Conservation (phyloP, 2,888 invertebrate species). For the Thumatha senex region DNA sequence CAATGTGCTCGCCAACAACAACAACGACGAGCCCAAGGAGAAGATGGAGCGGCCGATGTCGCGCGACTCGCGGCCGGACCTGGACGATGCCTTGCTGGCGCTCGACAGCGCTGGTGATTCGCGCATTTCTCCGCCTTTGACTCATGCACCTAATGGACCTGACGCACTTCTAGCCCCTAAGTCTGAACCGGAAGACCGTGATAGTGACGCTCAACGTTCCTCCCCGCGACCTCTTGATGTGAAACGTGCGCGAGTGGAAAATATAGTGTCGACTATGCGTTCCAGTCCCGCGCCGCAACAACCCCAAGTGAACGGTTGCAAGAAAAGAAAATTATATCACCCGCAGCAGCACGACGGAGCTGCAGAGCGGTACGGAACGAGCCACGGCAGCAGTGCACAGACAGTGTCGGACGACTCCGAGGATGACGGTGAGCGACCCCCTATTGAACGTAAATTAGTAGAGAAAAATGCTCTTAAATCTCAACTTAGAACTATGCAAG, state of each 20-base stretch:
- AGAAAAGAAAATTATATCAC: slow-evolving; percentile 97
- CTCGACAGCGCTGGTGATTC: slow-evolving; percentile 82
- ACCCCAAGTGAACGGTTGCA: slow-evolving; percentile 94
- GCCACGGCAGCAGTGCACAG: slow-evolving; percentile 75
- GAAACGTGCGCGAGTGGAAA: slow-evolving; percentile 97
- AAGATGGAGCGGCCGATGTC: slow-evolving; percentile 85
- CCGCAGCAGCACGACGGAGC: slow-evolving; percentile 95
- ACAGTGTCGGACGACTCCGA: slow-evolving; percentile 87
- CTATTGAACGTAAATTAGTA: slow-evolving; percentile 92
- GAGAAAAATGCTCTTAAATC: slow-evolving; percentile 94
- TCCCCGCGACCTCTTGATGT: slow-evolving; percentile 88
- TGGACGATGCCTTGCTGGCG: slow-evolving; percentile 85
- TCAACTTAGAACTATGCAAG: slow-evolving; percentile 93
- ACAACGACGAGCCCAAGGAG: slow-evolving; percentile 82
- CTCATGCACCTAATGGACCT: slow-evolving; percentile 69
- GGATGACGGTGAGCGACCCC: slow-evolving; percentile 89
- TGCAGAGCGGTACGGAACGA: slow-evolving; percentile 82
- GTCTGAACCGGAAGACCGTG: slow-evolving; percentile 86
- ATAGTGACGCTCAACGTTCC: slow-evolving; percentile 83
- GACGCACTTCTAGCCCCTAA: slow-evolving; percentile 85
- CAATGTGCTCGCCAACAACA: slow-evolving; percentile 82
- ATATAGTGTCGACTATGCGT: slow-evolving; percentile 97
- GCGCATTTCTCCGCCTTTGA: slow-evolving; percentile 81
- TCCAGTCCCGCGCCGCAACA: slow-evolving; percentile 91
- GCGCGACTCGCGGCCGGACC: slow-evolving; percentile 84